Evolutionary conservation across 2,113 vertebrate species (phyloP), one percentile per base, ranked within the genome.

Genomic region (Sigmodon hispidus): DNA sequence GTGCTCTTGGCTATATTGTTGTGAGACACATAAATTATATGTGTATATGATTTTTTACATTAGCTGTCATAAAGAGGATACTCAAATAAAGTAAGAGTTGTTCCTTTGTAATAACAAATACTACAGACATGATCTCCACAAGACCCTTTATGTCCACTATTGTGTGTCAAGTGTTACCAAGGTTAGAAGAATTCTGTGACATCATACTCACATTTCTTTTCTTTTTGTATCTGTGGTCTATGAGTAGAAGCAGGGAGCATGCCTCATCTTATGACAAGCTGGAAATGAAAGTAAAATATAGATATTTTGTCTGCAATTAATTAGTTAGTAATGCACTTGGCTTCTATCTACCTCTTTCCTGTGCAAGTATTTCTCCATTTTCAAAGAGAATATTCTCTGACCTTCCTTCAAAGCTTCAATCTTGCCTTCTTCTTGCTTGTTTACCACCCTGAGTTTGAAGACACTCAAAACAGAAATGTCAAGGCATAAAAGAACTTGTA

Each of bases 391-490:
- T 79, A 94, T 65, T 88, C 21, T 7, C 12, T 91, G 5, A 11
- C 34, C 85, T 95, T 65, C 69, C 79, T 89, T 95, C 48, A 59
- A 94, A 96, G 21, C 48, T 69, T 61, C 67, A 1, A 36, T 65
- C 40, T 73, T 90, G 19, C 31, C 34, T 87, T 75, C 52, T 76
- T 63, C n/a, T 70, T 0, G 16, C 83, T 15, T 0, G 10, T 94
- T 17, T 90, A 79, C n/a, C 36, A 43, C 40, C 52, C 69, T 84
- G 40, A 76, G 70, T 77, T 61, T 87, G 70, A 96, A 94, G 80
- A 96, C 93, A 79, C n/a, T 92, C 80, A 57, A 93, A 92, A 92
- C 70, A 95, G 87, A 97, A 96, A 89, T 92, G 73, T 52, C n/a
- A 94, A 84, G 11, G 17, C 59, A 69, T 91, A 75, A 95, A 87